A percentile compares a stretch with the other conserved stretches of the same genome.
phyloP scores from a whole-genome alignment of 2,113 vertebrate species.

The Nycticorax nycticorax region DNA sequence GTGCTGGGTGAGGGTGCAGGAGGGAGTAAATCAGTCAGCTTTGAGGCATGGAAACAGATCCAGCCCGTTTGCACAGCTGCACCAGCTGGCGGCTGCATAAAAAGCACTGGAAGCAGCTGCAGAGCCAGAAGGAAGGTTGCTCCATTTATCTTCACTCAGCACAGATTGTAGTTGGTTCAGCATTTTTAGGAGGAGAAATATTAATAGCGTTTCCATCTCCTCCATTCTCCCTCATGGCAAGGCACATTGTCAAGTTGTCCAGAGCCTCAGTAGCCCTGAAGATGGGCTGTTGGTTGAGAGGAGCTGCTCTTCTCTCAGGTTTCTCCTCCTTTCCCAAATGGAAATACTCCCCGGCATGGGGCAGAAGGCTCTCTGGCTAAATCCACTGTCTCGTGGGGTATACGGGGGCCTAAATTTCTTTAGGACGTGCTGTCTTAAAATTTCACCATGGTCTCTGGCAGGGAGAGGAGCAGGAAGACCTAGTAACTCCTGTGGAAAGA shows the following conservation, averaged over 20 bases:
- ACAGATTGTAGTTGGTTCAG: background rate
- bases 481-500: background rate
- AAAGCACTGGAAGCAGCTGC: slow-evolving; percentile 25
- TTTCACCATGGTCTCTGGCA: background rate
- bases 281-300: background rate
- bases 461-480: background rate
- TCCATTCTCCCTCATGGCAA: background rate
- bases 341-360: background rate
- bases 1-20: background rate
- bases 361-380: background rate
- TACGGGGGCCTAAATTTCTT: background rate
- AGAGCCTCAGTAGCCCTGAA: background rate
- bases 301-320: background rate
- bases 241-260: background rate
- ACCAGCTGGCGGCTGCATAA: background rate
- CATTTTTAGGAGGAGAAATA: background rate
- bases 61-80: background rate
- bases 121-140: background rate
- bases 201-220: background rate
- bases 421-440: background rate
- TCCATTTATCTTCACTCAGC: background rate
- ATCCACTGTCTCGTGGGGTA: background rate
- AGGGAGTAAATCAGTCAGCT: background rate
- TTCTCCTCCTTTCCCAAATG: background rate
- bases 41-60: background rate